phyloP scores from a whole-genome alignment of 2,797 vertebrate species.

The Falco columbarius region DNA sequence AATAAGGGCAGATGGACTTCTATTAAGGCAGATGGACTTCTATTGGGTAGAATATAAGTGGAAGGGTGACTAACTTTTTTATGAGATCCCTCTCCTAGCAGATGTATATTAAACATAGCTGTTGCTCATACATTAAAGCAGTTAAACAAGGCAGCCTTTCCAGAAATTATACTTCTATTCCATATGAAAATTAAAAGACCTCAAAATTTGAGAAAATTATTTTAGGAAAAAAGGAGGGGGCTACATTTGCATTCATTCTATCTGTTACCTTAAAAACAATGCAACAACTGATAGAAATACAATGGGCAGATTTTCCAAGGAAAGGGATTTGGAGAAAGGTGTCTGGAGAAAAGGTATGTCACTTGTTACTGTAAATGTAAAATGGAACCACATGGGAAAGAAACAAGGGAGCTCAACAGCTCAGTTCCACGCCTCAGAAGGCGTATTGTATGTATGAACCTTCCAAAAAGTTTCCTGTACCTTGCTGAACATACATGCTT shows the following conservation, averaged over 20 bases:
- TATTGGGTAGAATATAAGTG: neutral
- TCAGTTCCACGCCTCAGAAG: neutral
- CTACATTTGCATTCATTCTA: neutral
- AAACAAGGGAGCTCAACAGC: neutral
- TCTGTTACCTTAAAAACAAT: neutral
- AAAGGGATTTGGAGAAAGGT: neutral
- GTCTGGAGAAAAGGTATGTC: neutral
- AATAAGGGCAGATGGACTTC: neutral
- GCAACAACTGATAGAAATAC: neutral
- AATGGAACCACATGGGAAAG: neutral
- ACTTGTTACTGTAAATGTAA: neutral
- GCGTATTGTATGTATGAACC: rapidly evolving
- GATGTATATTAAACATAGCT: neutral
- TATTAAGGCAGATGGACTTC: neutral
- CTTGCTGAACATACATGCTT: neutral
- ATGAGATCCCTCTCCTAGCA: neutral
- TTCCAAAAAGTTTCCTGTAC: neutral
- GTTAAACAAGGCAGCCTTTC: neutral
- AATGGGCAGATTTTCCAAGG: neutral
- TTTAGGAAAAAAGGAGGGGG: neutral
- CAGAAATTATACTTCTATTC: neutral
- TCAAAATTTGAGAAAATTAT: neutral
- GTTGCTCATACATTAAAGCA: neutral
- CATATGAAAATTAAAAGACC: neutral
- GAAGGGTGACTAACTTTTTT: neutral